phyloP scores from a whole-genome alignment of 2,113 vertebrate species.

The Aramus guarauna region DNA sequence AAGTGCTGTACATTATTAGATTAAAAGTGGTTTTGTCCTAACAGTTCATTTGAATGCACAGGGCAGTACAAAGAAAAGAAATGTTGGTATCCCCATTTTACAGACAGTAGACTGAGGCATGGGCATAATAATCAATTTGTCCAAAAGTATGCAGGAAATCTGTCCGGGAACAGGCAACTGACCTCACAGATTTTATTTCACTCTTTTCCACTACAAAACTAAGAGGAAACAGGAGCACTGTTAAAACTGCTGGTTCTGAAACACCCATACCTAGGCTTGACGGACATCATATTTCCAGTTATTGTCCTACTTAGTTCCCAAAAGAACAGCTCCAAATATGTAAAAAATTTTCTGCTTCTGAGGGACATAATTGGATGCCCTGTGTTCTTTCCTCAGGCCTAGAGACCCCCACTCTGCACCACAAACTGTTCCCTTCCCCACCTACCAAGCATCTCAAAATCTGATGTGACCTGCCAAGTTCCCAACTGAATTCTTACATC shows the following conservation, averaged over 20 bases:
- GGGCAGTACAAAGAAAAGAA: neutral
- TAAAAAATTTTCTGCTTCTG: neutral
- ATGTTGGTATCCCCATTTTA: neutral
- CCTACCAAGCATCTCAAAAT: neutral
- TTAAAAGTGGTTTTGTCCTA: neutral
- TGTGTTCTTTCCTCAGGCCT: neutral
- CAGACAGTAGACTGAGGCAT: neutral
- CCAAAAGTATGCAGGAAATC: neutral
- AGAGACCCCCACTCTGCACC: neutral
- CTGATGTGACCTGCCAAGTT: neutral
- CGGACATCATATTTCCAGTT: neutral
- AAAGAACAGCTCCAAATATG: neutral
- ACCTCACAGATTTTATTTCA: neutral
- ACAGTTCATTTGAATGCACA: neutral
- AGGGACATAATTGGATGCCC: neutral
- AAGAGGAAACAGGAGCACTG: neutral
- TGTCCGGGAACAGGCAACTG: neutral
- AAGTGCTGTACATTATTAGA: neutral
- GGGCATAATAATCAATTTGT: neutral
- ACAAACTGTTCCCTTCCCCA: neutral
- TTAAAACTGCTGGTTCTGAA: neutral
- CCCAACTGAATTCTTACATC: conserved; percentile 73
- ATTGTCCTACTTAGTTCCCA: neutral
- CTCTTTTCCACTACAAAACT: neutral
- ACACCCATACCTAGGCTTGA: neutral